Conservation (phyloP, 2,888 invertebrate genomes). For the Campopleginae sp. region DNA sequence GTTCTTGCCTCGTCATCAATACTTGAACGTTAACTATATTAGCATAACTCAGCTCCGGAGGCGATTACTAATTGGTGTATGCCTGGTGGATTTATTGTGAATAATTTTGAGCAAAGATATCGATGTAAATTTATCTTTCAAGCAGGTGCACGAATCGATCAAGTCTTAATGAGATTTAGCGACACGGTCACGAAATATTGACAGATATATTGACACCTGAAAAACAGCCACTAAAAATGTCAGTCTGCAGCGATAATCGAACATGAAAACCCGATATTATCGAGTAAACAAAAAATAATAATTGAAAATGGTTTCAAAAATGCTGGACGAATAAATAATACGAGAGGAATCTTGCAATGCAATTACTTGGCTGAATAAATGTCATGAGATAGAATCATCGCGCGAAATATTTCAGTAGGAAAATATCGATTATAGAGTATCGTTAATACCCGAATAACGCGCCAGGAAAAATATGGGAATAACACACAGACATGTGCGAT, state of each 20-base stretch:
- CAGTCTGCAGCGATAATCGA: neutral
- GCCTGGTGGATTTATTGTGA: too few species aligned
- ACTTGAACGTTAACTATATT: constrained; percentile 28
- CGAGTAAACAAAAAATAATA: neutral
- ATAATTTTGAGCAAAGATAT: neutral
- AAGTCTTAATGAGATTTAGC: neutral
- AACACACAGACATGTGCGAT: neutral
- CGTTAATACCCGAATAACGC: neutral
- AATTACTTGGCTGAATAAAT: neutral
- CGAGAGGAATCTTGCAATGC: too few species aligned
- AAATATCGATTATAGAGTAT: constrained; percentile 42
- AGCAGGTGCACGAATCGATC: neutral
- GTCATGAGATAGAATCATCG: neutral
- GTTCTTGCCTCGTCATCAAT: constrained; percentile 16
- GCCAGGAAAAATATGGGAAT: neutral
- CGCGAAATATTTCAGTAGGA: neutral
- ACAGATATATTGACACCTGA: neutral
- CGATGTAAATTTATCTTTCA: neutral
- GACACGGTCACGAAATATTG: neutral
- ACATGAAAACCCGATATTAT: neutral
- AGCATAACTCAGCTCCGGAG: constrained; percentile 9
- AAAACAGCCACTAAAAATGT: neutral
- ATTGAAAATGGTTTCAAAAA: neutral
- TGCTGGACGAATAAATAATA: neutral
- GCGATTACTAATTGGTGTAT: neutral